Conservation (phyloP, 1,140 invertebrate species). For the Leguminivora glycinivorella region DNA sequence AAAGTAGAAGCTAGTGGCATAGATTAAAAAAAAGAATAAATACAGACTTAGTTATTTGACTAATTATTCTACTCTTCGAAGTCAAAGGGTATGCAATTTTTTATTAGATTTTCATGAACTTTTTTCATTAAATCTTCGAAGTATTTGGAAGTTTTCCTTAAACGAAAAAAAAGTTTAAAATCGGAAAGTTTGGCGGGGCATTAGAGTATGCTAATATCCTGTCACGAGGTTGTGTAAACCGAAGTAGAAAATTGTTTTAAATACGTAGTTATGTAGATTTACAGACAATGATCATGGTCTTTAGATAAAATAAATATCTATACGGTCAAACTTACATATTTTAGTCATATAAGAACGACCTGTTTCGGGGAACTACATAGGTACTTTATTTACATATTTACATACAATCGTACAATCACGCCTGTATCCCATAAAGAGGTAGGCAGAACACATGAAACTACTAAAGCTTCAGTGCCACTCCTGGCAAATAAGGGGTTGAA, state of each 20-base stretch:
- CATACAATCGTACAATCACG: too few species aligned
- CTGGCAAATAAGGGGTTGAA: too few species aligned
- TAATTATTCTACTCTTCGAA: conserved; percentile 50
- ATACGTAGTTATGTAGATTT: not conserved
- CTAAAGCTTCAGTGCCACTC: too few species aligned
- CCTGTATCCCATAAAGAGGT: too few species aligned
- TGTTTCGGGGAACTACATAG: too few species aligned
- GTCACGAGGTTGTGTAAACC: not conserved
- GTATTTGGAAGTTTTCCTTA: conserved; percentile 52
- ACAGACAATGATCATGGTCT: too few species aligned
- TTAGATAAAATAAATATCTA: too few species aligned
- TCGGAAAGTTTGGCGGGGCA: conserved; percentile 2
- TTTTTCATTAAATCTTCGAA: conserved; percentile 59
- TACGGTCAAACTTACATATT: too few species aligned
- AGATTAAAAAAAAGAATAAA: not conserved
- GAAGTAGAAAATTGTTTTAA: not conserved
- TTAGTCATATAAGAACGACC: too few species aligned
- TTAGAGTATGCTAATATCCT: not conserved
- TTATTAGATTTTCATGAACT: conserved; percentile 53
- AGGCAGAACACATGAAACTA: too few species aligned
- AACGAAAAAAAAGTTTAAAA: conserved; percentile 39
- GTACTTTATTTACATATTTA: too few species aligned
- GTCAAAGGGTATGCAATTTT: conserved; percentile 53
- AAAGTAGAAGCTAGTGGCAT: too few species aligned
- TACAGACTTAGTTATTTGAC: conserved; percentile 35